Base-by-base conservation (phyloP, 1,140 invertebrate genomes). In the Tetramorium parvispinum region DNA sequence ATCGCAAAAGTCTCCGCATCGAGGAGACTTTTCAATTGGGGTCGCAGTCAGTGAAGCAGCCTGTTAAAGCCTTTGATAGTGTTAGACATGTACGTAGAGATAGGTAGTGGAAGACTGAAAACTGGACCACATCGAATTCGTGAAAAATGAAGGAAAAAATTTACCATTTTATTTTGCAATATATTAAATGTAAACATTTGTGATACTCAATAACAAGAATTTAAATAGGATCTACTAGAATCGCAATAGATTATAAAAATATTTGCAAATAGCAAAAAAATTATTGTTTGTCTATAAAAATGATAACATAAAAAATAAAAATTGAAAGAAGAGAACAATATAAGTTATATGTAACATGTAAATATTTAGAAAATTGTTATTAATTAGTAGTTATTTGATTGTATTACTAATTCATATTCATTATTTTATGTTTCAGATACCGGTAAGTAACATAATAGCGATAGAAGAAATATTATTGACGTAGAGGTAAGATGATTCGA, bases 1-100 rank as follows among this genome's bases (percentile, higher is more conserved):
- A 94, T 94, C 88, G 88, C 86, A 59, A 78, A 55, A 87, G 61
- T 88, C 32, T 32, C 59, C 53, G 53, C 21, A 73, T 68, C 81
- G 57, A 61, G 63, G 18, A 88, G 81, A 89, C 88, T 90, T 90
- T 90, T 88, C 81, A 83, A 81, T 81, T 82, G 57, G 63, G 63
- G 18, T 59, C 24, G 46, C 75, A 37, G 27, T 16, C 8, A 51
- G 27, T 57, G 21, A 61, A 71, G 46, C 46, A 37, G 77, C 13
- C 61, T 21, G 59, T 21, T 27, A 24, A 57, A 43, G n/a, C 7
- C 49, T 7, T 61, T 27, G 24, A 3, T 37, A 21, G 13, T 71
- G 27, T 70, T 37, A 53, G 57, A n/a, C 57, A 66, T 49, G 10
- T 46, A 53, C 32, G 51, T 40, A 10, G 16, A 24, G n/a, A 87